Percentiles rank a stretch among this genome's conserved stretches.
phyloP scores from a whole-genome alignment of 2,113 vertebrate genomes.

The Pelecanus crispus region DNA sequence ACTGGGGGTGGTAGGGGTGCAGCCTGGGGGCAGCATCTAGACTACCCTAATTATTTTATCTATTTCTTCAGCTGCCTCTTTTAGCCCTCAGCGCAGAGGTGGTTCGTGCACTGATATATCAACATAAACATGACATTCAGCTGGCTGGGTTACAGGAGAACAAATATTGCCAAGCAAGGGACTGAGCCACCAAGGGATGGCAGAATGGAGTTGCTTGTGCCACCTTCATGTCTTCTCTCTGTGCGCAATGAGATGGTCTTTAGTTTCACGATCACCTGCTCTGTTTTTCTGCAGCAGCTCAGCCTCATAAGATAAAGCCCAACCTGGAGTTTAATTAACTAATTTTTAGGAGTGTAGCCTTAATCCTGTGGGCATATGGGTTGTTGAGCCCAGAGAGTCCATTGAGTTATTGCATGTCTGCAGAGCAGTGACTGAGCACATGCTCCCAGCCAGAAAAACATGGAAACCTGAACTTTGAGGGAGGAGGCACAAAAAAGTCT shows the following conservation, averaged over 20 bases:
- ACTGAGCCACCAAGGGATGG: not conserved
- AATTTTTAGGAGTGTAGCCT: not conserved
- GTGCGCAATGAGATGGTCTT: not conserved
- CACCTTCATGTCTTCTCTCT: not conserved
- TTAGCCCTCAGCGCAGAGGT: not conserved
- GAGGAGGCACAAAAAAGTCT: not conserved
- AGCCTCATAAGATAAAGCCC: not conserved
- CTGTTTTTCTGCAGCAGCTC: not conserved
- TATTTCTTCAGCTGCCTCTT: conserved; percentile 5
- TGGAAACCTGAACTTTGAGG: not conserved
- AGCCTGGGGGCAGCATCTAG: not conserved
- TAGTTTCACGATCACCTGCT: not conserved
- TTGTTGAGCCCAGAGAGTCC: not conserved
- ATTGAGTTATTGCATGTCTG: not conserved
- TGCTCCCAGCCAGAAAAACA: not conserved
- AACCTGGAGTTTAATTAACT: not conserved
- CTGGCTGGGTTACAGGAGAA: not conserved
- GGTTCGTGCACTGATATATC: not conserved
- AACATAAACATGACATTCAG: not conserved
- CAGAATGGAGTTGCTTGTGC: not conserved
- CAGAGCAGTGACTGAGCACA: not conserved
- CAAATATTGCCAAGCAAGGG: not conserved
- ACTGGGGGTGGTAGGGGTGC: not conserved
- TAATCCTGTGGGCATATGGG: not conserved
- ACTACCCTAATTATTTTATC: not conserved